phyloP scores from a whole-genome alignment of 2,113 vertebrate species.

The Micromys minutus region DNA sequence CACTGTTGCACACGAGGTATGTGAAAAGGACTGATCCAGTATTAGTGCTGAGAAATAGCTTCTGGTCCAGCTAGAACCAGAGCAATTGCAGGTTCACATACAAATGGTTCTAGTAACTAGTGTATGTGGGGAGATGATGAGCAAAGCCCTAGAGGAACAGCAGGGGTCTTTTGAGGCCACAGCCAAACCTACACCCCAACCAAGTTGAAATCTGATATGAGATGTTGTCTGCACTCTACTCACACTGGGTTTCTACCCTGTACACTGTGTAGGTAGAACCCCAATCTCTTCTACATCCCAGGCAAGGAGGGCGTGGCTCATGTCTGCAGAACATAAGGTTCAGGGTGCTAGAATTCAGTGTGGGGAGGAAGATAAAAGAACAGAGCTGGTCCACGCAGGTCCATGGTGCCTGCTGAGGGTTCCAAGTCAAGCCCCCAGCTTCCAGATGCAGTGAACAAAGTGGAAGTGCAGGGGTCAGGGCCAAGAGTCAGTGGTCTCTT shows the following conservation, averaged over 20 bases:
- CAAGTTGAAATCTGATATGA: background rate
- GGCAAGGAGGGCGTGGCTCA: background rate
- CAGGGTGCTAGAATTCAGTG: background rate
- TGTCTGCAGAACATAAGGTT: accelerated
- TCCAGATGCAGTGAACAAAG: too few relatives aligned
- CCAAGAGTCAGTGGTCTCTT: too few relatives aligned
- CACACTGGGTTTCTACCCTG: accelerated
- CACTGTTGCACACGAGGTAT: accelerated
- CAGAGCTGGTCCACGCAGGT: background rate
- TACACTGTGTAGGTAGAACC: background rate
- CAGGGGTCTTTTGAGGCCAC: background rate
- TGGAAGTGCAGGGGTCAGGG: accelerated
- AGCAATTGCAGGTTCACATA: background rate
- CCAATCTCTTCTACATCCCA: background rate
- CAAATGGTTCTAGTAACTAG: accelerated
- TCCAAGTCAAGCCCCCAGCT: background rate
- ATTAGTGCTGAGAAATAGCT: background rate
- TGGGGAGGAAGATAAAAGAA: background rate
- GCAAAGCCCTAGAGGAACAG: background rate
- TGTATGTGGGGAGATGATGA: background rate
- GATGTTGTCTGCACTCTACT: background rate
- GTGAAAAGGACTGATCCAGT: background rate
- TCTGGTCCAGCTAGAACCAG: background rate
- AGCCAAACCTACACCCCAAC: background rate
- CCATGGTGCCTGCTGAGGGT: background rate